Evolutionary conservation across 2,113 vertebrate genomes (phyloP).

Genomic region (Platichthys flesus): DNA sequence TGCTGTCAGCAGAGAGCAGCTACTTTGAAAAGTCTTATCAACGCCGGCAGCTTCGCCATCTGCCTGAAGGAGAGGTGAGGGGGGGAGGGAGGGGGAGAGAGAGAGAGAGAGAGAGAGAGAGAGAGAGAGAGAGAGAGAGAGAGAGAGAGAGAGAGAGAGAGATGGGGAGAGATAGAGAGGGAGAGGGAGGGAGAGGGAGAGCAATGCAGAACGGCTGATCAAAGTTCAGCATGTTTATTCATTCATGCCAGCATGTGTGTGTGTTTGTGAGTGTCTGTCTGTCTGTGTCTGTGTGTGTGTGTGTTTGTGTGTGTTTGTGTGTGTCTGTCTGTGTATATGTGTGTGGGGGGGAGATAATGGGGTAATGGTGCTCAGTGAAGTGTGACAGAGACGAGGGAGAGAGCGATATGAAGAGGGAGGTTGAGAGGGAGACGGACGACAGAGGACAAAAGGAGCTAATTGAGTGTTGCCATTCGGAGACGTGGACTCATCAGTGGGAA

Average conservation of each 20-base stretch:
- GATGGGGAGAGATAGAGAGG: background rate
- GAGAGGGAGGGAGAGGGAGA: background rate
- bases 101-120: no score
- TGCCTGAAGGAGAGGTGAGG: slow-evolving; percentile 47
- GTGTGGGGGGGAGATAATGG: slow-evolving; percentile 57
- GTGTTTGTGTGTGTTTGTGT: no score
- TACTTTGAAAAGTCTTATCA: slow-evolving; percentile 54
- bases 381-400: slow-evolving; percentile 48
- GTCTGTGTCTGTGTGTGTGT: background rate
- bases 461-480: slow-evolving; percentile 64
- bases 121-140: no score
- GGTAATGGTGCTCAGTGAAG: slow-evolving; percentile 65
- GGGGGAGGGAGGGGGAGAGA: slow-evolving; percentile 1
- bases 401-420: slow-evolving; percentile 57
- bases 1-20: slow-evolving; percentile 46
- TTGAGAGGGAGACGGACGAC: slow-evolving; percentile 44
- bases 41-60: slow-evolving; percentile 34
- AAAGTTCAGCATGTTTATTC: slow-evolving; percentile 56
- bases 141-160: background rate
- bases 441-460: slow-evolving; percentile 72
- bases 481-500: slow-evolving; percentile 39
- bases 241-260: slow-evolving; percentile 4
- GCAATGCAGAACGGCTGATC: slow-evolving; percentile 27
- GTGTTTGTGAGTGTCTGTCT: background rate
- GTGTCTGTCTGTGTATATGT: no score